These are phyloP conservation scores for Chloropsis cyanopogon DNA, from an alignment of 2,113 vertebrate species.

Conservation along the genomic window DNA sequence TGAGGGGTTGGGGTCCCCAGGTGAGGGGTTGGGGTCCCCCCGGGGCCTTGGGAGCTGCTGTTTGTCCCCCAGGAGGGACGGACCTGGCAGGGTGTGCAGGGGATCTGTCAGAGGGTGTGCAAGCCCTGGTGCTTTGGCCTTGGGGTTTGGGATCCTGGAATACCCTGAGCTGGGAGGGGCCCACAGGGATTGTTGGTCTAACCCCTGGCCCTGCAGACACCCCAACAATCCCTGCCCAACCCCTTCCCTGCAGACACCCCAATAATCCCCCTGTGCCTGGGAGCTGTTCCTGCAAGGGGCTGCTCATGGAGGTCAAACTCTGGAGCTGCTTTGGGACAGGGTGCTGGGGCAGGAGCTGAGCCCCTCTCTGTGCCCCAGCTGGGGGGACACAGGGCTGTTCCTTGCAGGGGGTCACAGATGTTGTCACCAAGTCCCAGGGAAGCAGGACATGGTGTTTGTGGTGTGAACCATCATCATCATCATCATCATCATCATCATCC, in stretches of 20 bases:
- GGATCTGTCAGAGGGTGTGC: accelerated
- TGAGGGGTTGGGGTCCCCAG: neutral
- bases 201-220: neutral
- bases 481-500: neutral
- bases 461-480: neutral
- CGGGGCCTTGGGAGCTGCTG: neutral
- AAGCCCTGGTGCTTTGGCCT: neutral
- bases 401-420: neutral
- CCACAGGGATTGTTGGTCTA: accelerated
- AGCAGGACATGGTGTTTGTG: neutral
- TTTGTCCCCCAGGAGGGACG: neutral
- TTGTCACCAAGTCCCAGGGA: neutral
- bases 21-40: neutral
- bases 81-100: accelerated
- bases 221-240: too few relatives aligned
- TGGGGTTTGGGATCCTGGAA: neutral
- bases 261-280: neutral
- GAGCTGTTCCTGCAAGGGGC: neutral
- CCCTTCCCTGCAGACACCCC: neutral
- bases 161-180: neutral
- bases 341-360: neutral
- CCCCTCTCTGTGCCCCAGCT: neutral
- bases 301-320: accelerated
- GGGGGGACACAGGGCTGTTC: neutral
- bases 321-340: neutral